phyloP scores from a whole-genome alignment of 2,797 vertebrate genomes.

The Anas bernieri region DNA sequence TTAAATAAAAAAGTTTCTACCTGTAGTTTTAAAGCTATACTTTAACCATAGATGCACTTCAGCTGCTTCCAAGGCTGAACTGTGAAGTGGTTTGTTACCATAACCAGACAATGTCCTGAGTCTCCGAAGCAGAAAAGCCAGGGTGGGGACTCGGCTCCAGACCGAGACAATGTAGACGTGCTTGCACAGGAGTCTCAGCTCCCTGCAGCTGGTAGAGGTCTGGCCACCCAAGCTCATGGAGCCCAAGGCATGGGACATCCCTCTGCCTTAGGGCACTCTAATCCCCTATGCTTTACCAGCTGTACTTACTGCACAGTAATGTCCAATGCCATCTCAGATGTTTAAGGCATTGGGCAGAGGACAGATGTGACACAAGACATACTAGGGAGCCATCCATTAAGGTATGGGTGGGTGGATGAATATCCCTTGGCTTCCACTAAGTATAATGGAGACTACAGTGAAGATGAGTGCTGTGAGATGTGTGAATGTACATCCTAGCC shows the following conservation, averaged over 20 bases:
- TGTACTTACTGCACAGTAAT: not conserved
- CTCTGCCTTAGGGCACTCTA: not conserved
- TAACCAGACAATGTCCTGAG: not conserved
- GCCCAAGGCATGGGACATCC: fast-evolving
- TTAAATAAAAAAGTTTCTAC: not conserved
- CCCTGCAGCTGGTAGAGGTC: fast-evolving
- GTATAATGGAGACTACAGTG: not conserved
- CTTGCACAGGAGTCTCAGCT: fast-evolving
- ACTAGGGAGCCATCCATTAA: too few species aligned
- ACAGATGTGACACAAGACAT: not conserved
- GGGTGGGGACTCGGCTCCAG: not conserved
- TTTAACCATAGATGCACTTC: not conserved
- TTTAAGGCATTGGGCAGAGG: not conserved
- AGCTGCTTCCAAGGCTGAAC: not conserved
- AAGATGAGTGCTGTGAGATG: not conserved
- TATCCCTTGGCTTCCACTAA: not conserved
- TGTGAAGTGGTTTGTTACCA: not conserved
- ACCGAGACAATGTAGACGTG: not conserved
- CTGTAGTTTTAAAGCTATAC: not conserved
- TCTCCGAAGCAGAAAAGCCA: not conserved
- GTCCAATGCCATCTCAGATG: not conserved
- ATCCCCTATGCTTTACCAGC: not conserved
- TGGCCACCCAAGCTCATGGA: not conserved
- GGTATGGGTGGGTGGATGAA: not conserved
- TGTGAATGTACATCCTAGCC: not conserved